Percentiles rank a stretch among this genome's conserved stretches.
These are phyloP conservation scores for Sciurus niger DNA, from an alignment of 2,113 vertebrate species.

Conservation along the genomic window DNA sequence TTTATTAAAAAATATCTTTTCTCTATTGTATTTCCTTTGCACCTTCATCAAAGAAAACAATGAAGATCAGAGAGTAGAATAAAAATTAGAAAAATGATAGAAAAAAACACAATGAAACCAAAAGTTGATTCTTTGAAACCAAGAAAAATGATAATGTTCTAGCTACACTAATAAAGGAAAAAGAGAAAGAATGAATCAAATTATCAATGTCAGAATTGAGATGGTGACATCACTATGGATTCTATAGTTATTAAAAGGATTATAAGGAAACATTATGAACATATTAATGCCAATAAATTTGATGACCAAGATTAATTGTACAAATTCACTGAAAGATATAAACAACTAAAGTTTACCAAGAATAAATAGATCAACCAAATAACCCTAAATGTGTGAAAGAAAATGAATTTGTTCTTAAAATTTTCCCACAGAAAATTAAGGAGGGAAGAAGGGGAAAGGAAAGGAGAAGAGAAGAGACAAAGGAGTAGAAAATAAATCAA, in stretches of 20 bases:
- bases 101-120: not conserved
- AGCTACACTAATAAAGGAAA: not conserved
- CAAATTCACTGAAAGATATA: not conserved
- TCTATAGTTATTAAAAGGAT: not conserved
- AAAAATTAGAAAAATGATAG: not conserved
- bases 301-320: not conserved
- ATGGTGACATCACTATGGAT: not conserved
- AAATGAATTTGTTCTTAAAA: not conserved
- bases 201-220: not conserved
- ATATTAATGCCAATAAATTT: not conserved
- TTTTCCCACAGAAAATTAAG: not conserved
- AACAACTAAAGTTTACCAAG: not conserved
- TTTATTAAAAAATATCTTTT: not conserved
- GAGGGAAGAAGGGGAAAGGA: not conserved
- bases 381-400: not conserved
- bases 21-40: not conserved
- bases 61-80: not conserved
- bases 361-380: not conserved
- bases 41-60: not conserved
- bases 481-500: not conserved
- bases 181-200: not conserved
- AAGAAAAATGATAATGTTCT: not conserved
- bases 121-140: not conserved
- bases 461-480: not conserved
- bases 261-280: not conserved